Conservation (phyloP, 2,113 vertebrate genomes). For the Varanus salvator region DNA sequence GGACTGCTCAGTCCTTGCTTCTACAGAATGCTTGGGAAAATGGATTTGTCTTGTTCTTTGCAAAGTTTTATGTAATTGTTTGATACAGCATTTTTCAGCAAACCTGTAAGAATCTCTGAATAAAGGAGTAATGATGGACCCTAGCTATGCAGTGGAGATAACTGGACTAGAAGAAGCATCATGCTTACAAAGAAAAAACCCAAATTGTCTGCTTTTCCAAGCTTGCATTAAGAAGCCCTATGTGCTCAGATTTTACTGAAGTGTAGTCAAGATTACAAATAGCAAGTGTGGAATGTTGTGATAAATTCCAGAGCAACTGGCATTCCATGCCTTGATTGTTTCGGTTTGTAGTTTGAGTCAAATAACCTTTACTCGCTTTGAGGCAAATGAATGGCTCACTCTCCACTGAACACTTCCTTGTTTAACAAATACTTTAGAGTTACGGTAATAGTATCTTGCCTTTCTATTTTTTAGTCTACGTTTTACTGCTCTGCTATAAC, state of each 20-base stretch:
- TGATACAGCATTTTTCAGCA: conserved; percentile 9
- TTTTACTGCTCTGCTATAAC: neutral
- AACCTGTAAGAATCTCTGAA: neutral
- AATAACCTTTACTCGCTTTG: conserved; percentile 34
- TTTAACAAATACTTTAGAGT: conserved; percentile 28
- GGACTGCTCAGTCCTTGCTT: neutral
- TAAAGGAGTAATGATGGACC: accelerated
- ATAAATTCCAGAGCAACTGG: conserved; percentile 38
- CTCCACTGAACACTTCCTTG: conserved; percentile 49
- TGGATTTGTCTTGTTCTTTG: neutral
- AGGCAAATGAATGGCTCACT: conserved; percentile 20
- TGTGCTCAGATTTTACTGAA: neutral
- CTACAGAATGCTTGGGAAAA: neutral
- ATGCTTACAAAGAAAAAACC: neutral
- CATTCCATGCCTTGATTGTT: conserved; percentile 26
- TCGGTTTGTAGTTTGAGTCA: conserved; percentile 49
- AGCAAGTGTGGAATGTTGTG: conserved; percentile 24
- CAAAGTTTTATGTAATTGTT: neutral
- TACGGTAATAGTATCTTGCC: neutral
- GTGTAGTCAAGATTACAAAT: neutral
- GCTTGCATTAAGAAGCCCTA: neutral
- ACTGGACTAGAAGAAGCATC: neutral
- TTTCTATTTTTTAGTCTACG: neutral
- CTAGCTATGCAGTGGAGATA: neutral
- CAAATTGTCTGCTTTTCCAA: neutral